Percentiles rank a stretch among this genome's conserved stretches.
phyloP scores from a whole-genome alignment of 2,797 vertebrate genomes.

The Etheostoma nigrum region DNA sequence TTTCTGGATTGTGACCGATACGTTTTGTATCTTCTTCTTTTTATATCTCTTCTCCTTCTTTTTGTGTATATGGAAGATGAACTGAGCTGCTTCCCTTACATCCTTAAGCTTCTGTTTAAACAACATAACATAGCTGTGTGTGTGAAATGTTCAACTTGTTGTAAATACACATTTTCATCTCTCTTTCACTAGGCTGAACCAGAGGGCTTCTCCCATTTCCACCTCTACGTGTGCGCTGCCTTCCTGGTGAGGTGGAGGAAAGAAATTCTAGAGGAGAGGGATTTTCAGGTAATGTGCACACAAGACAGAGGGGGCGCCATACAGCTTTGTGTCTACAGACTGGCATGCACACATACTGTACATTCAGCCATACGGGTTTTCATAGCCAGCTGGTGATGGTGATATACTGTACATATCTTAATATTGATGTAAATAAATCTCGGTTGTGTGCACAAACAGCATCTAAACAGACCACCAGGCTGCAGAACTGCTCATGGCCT shows the following conservation, averaged over 20 bases:
- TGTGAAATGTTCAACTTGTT: constrained; percentile 31
- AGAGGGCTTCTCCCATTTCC: constrained; percentile 98
- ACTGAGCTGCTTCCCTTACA: constrained; percentile 4
- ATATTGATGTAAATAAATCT: constrained; percentile 37
- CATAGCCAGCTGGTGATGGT: constrained; percentile 12
- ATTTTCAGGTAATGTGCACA: constrained; percentile 92
- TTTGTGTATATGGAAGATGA: constrained; percentile 12
- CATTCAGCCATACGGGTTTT: constrained; percentile 3
- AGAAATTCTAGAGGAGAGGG: constrained; percentile 95
- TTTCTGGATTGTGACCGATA: constrained; percentile 45
- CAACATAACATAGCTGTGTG: neutral
- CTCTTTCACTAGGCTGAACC: constrained; percentile 90
- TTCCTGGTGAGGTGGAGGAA: constrained; percentile 96
- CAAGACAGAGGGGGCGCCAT: constrained; percentile 11
- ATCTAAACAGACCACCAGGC: constrained; percentile 34
- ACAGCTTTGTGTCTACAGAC: constrained; percentile 15
- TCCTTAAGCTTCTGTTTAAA: constrained; percentile 8
- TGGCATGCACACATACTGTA: neutral
- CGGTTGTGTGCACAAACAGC: constrained; percentile 22
- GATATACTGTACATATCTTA: constrained; percentile 11
- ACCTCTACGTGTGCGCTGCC: constrained; percentile 97
- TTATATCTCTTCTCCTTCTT: neutral
- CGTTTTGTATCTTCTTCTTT: constrained; percentile 12
- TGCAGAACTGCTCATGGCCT: constrained; percentile 54
- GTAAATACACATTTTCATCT: constrained; percentile 17